Conservation (phyloP, 30 jellyfish, hydroid and myxozoan species). For the Aurelia coerulea region DNA sequence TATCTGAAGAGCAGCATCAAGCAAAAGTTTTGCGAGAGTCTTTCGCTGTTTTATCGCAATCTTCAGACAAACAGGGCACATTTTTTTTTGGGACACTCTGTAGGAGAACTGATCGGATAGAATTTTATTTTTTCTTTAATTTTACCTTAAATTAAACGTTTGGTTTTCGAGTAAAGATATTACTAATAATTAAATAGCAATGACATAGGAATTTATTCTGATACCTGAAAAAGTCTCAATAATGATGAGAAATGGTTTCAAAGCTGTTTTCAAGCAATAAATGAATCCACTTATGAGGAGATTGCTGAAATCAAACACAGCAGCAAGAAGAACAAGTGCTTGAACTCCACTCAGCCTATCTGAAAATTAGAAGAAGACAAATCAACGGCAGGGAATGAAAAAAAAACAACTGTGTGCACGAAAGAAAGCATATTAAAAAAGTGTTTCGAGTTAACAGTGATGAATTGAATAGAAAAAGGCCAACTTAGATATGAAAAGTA, state of each 20-base stretch:
- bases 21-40: no score
- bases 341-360: constrained; percentile 45
- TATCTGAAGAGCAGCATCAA: no score
- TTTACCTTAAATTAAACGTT: no score
- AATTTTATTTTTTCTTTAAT: no score
- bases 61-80: no score
- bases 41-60: no score
- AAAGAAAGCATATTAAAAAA: no score
- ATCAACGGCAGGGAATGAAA: neutral
- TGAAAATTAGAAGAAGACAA: neutral
- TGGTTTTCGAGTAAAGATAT: neutral
- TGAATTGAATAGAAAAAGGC: no score
- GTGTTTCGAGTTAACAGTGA: no score
- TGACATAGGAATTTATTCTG: neutral
- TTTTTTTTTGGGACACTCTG: no score
- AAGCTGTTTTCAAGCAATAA: constrained; percentile 33
- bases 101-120: no score
- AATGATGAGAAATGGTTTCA: constrained; percentile 35
- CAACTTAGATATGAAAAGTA: no score
- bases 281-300: constrained; percentile 36
- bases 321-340: constrained; percentile 26
- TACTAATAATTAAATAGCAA: neutral
- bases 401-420: neutral
- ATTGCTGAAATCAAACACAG: constrained; percentile 46
- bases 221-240: constrained; percentile 31